phyloP scores from a whole-genome alignment of 2,888 invertebrate genomes.

The Cataglyphis livida region DNA sequence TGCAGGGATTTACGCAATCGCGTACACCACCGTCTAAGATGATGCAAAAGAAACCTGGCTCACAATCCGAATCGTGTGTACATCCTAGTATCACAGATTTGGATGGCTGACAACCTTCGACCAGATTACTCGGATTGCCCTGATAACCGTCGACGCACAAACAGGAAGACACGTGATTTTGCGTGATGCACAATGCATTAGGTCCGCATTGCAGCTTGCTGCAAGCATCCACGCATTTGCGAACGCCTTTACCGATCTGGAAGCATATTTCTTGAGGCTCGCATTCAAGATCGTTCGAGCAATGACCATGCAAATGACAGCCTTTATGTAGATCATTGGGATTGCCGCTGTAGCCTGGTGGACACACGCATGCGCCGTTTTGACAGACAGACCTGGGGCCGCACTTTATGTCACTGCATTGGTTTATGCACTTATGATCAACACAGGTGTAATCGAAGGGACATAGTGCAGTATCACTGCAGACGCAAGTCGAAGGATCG shows the following conservation, averaged over 20 bases:
- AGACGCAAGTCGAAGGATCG: slow-evolving; percentile 90
- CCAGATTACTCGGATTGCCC: slow-evolving; percentile 94
- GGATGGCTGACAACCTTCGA: slow-evolving; percentile 92
- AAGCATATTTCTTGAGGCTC: slow-evolving; percentile 95
- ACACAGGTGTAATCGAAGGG: slow-evolving; percentile 92
- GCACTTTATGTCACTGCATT: slow-evolving; percentile 91
- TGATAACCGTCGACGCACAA: slow-evolving; percentile 93
- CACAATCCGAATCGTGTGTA: slow-evolving; percentile 91
- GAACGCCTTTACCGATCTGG: slow-evolving; percentile 91
- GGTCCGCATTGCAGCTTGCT: slow-evolving; percentile 96
- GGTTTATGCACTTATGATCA: slow-evolving; percentile 91
- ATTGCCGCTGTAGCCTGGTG: slow-evolving; percentile 92
- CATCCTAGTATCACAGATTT: slow-evolving; percentile 87
- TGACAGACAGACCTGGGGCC: slow-evolving; percentile 94
- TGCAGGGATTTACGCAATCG: slow-evolving; percentile 92
- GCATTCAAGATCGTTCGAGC: slow-evolving; percentile 93
- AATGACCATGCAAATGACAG: slow-evolving; percentile 91
- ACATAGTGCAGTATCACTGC: slow-evolving; percentile 90
- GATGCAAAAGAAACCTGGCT: slow-evolving; percentile 90
- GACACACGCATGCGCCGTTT: slow-evolving; percentile 92
- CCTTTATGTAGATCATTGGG: slow-evolving; percentile 90
- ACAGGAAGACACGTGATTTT: slow-evolving; percentile 94
- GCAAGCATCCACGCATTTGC: slow-evolving; percentile 95
- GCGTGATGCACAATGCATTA: slow-evolving; percentile 94
- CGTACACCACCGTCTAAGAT: slow-evolving; percentile 87